These are phyloP conservation scores for Gallinago stenura DNA, from an alignment of 2,797 vertebrate genomes.

Conservation along the genomic window DNA sequence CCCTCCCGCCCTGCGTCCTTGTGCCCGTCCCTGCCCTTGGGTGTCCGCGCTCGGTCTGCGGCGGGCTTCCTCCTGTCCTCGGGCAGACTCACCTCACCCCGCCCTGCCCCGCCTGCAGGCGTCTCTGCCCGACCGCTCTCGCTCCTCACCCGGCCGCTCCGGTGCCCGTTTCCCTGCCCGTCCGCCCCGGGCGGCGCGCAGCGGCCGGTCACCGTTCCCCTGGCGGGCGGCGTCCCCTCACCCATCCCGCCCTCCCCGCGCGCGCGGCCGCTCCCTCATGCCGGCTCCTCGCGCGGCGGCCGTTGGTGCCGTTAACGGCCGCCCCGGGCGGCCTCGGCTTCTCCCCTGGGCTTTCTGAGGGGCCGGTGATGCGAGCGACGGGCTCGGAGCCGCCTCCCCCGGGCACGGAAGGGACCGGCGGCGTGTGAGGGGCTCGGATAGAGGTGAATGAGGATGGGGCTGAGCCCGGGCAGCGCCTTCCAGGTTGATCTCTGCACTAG, in stretches of 20 bases:
- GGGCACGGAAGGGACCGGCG: fast-evolving
- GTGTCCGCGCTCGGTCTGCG: neutral
- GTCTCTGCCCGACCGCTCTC: neutral
- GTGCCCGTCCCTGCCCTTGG: constrained; percentile 28
- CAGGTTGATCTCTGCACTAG: neutral
- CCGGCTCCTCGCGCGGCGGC: neutral
- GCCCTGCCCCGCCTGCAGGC: neutral
- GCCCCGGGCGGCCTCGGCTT: neutral
- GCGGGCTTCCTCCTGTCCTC: neutral
- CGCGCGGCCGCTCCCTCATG: neutral
- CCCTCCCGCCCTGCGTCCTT: neutral
- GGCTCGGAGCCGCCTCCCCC: neutral
- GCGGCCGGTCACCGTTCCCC: neutral
- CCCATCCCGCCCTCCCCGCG: no score
- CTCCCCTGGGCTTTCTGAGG: neutral
- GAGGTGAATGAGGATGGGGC: neutral
- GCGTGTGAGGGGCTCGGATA: neutral
- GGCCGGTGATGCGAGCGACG: neutral
- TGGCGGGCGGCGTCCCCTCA: neutral
- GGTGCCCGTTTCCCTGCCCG: neutral
- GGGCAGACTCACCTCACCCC: neutral
- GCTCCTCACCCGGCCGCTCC: neutral
- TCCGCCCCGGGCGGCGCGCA: neutral
- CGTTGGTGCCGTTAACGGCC: neutral
- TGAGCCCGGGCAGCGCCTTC: neutral